Evolutionary conservation across 2,888 invertebrate species (phyloP).

Genomic region (Ectemnius cavifrons): DNA sequence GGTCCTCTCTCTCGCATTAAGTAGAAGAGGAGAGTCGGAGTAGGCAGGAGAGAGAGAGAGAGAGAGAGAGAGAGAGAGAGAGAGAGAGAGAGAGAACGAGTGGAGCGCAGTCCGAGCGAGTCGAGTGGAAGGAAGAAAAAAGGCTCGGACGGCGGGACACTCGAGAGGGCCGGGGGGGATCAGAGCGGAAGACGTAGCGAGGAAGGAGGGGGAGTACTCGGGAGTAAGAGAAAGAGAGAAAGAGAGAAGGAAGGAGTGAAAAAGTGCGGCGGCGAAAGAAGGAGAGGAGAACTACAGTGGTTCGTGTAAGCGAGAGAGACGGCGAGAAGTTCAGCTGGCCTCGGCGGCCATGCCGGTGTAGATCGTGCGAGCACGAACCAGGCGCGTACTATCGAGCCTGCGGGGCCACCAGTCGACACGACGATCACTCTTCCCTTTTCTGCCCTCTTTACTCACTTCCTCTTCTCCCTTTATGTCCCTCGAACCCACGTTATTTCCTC

Average conservation of each 20-base stretch:
- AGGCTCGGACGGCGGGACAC: conserved; percentile 39
- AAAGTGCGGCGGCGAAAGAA: conserved; percentile 18
- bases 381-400: conserved; percentile 53
- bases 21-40: conserved; percentile 37
- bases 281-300: conserved; percentile 34
- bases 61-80: too few species aligned
- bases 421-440: conserved; percentile 39
- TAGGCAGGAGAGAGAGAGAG: not conserved
- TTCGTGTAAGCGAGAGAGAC: conserved; percentile 44
- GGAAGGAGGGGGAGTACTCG: conserved; percentile 21
- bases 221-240: conserved; percentile 32
- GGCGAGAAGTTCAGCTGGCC: conserved; percentile 73
- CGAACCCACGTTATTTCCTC: not conserved
- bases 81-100: too few species aligned
- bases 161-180: conserved; percentile 11
- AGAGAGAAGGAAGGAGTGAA: conserved; percentile 9
- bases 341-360: conserved; percentile 75
- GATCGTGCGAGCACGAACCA: conserved; percentile 59
- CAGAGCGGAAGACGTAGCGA: not conserved
- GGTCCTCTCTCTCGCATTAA: conserved; percentile 39
- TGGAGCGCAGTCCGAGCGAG: conserved; percentile 25
- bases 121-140: conserved; percentile 46
- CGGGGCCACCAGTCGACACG: conserved; percentile 52
- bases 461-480: conserved; percentile 19
- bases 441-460: conserved; percentile 22